phyloP scores from a whole-genome alignment of 2,888 invertebrate species.

The Diachrysia chrysitis region DNA sequence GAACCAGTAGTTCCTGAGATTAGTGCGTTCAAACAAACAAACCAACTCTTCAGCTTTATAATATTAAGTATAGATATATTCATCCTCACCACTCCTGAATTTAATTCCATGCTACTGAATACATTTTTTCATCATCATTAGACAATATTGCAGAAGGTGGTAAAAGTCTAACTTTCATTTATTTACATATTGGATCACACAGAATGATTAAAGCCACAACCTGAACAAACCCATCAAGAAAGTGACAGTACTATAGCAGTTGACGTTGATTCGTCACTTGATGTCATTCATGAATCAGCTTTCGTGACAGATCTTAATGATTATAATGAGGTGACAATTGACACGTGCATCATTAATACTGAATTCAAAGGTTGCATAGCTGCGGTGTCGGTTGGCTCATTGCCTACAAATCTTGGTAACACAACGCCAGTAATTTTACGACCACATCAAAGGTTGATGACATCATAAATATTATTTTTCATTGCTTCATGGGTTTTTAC shows the following conservation, averaged over 20 bases:
- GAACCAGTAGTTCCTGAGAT: no score
- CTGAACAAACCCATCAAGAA: neutral
- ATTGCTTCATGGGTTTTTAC: slow-evolving; percentile 21
- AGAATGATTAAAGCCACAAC: neutral
- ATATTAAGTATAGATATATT: no score
- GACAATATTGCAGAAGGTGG: neutral
- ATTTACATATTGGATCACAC: neutral
- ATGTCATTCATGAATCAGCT: neutral
- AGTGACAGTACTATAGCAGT: neutral
- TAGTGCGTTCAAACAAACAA: no score
- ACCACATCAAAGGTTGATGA: slow-evolving; percentile 36
- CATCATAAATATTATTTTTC: slow-evolving; percentile 21
- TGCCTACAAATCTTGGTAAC: slow-evolving; percentile 35
- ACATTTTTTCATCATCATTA: neutral
- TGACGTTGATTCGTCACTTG: slow-evolving; percentile 3
- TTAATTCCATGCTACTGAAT: neutral
- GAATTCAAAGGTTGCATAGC: slow-evolving; percentile 47
- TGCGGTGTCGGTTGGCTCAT: slow-evolving; percentile 25
- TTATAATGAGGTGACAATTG: slow-evolving; percentile 44
- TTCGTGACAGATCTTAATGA: slow-evolving; percentile 40
- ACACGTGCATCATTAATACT: slow-evolving; percentile 34
- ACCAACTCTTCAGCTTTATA: no score
- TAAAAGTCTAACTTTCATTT: neutral
- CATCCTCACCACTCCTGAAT: neutral
- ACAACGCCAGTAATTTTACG: slow-evolving; percentile 43